Conservation (phyloP, 1,140 invertebrate genomes). For the Drosophila sturtevanti region DNA sequence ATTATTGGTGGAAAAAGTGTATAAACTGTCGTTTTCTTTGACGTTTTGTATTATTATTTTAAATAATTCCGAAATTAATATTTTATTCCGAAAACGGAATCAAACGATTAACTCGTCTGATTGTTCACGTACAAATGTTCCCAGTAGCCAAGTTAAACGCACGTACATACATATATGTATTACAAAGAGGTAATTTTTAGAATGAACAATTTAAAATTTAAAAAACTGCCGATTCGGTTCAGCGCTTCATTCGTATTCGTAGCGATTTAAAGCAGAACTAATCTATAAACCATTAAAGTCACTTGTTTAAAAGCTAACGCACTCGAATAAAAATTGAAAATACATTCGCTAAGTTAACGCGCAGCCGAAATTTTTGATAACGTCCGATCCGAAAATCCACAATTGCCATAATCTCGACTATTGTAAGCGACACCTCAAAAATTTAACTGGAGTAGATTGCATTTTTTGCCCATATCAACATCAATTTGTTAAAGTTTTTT, state of each 20-base stretch:
- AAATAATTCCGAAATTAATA: not conserved
- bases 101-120: not conserved
- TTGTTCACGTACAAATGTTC: not conserved
- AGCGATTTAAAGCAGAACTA: conserved; percentile 15
- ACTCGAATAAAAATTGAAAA: not conserved
- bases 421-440: conserved; percentile 3
- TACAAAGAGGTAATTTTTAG: not conserved
- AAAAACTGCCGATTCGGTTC: conserved; percentile 3
- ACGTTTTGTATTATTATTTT: not conserved
- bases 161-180: not conserved
- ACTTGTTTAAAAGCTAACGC: conserved; percentile 13
- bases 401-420: conserved; percentile 1
- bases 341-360: not conserved
- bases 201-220: conserved; percentile 1
- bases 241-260: conserved; percentile 14
- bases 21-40: not conserved
- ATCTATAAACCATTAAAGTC: not conserved
- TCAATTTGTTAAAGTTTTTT: conserved; percentile 4
- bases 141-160: not conserved
- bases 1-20: not conserved
- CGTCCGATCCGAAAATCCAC: not conserved
- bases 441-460: conserved; percentile 4
- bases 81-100: not conserved
- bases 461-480: not conserved
- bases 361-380: conserved; percentile 11